phyloP scores from a whole-genome alignment of 2,797 vertebrate species.

The Ciconia nigra region DNA sequence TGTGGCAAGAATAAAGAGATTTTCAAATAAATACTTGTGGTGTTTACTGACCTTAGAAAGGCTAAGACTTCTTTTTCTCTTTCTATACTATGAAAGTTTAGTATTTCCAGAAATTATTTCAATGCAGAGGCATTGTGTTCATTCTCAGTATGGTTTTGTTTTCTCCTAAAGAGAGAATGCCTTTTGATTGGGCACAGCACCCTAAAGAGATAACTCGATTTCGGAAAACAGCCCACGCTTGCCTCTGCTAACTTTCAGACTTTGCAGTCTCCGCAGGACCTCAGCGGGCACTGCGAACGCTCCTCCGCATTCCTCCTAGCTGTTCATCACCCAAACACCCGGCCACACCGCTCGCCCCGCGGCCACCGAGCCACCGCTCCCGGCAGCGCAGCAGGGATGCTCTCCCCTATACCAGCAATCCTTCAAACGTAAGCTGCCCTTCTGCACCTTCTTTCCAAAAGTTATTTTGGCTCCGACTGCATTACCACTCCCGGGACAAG shows the following conservation, averaged over 20 bases:
- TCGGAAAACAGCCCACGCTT: background rate
- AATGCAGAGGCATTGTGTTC: background rate
- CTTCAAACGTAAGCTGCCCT: background rate
- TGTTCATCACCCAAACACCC: background rate
- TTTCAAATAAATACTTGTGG: background rate
- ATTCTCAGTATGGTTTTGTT: background rate
- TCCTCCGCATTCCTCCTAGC: background rate
- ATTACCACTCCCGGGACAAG: background rate
- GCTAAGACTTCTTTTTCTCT: background rate
- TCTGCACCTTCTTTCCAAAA: background rate
- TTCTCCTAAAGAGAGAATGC: background rate
- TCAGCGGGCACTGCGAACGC: background rate
- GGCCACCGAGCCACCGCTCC: background rate
- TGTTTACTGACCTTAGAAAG: background rate
- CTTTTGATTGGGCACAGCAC: too few relatives aligned
- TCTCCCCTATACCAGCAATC: background rate
- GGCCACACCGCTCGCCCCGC: too few relatives aligned
- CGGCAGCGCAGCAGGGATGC: background rate
- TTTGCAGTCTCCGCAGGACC: too few relatives aligned
- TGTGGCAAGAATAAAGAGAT: background rate
- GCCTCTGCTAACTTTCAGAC: background rate
- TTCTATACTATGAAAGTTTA: background rate
- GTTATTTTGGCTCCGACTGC: background rate
- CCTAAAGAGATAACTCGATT: background rate
- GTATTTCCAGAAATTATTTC: background rate